Evolutionary conservation across 1,140 invertebrate genomes (phyloP), one percentile per base, ranked within the genome.

Genomic region (Heliconius hewitsoni): DNA sequence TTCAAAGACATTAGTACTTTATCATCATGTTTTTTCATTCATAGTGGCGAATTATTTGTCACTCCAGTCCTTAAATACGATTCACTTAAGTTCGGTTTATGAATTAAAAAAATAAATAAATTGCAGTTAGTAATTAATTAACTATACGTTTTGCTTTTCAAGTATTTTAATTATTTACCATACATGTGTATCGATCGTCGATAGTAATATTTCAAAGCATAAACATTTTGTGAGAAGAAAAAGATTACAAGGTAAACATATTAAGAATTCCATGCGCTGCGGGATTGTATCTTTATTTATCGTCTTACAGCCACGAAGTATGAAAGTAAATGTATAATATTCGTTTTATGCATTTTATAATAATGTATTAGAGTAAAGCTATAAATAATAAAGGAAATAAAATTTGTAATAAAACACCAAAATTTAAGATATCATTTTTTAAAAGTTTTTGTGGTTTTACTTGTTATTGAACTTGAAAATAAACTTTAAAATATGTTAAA

Each of bases 171-270:
- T 30, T 18, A 30, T 66, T 57, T 57, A 8, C 8, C n/a, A 66
- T 27, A 27, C 13, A 13, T 66, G 57, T 66, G 19, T 66, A 66
- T 23, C 27, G 9, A 66, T 66, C 11, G 13, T 66, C 60, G 23
- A 30, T 30, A 66, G 60, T 13, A 66, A 66, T 66, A 66, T 66
- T 27, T 66, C 60, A 66, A 66, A 66, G 27, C 57, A 13, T 66
- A 66, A 66, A 66, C 60, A 66, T 66, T 66, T 66, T 66, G 2
- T 16, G 60, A 57, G 9, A 66, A 66, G 60, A 30, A 66, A 66
- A 30, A 66, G 60, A 66, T 66, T 57, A 30, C 60, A 66, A 66
- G 60, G 60, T 66, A 66, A 66, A 66, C 60, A 66, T 66, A 66
- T 66, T 66, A 66, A 66, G 30, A 66, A 66, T 66, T 66, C 60